Conservation (phyloP, 2,113 vertebrate genomes). For the Vicugna pacos region DNA sequence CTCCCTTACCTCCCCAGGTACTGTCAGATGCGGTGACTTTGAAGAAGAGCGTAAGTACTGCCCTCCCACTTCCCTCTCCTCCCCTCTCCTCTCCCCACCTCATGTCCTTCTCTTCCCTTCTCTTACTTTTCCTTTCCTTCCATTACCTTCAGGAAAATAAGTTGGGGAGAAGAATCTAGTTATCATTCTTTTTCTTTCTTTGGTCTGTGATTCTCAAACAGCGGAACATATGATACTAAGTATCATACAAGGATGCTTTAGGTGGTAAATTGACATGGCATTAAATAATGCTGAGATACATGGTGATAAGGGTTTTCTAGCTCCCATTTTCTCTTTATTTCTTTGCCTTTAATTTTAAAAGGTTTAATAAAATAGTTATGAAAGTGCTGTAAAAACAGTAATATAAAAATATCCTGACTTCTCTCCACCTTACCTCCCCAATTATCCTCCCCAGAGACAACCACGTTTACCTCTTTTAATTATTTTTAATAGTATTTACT, state of each 20-base stretch:
- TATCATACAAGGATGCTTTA: background rate
- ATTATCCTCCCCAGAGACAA: background rate
- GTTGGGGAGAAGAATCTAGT: background rate
- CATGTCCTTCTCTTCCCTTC: background rate
- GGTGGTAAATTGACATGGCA: background rate
- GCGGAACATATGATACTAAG: background rate
- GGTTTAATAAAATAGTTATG: background rate
- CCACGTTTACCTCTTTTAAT: background rate
- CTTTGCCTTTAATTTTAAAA: background rate
- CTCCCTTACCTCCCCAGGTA: background rate
- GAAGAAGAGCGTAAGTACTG: background rate
- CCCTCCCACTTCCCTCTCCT: background rate
- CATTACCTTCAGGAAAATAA: background rate
- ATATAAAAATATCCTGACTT: background rate
- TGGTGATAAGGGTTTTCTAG: background rate
- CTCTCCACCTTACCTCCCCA: background rate
- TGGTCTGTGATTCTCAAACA: background rate
- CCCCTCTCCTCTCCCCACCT: background rate
- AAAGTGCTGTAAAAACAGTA: background rate
- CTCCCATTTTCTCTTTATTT: background rate
- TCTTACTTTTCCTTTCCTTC: background rate
- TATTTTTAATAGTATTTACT: background rate
- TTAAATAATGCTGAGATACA: constrained; percentile 3
- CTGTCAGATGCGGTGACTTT: background rate
- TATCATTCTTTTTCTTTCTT: constrained; percentile 27